Evolutionary conservation across 2,888 invertebrate species (phyloP).

Genomic region (Calliopum simillimum): DNA sequence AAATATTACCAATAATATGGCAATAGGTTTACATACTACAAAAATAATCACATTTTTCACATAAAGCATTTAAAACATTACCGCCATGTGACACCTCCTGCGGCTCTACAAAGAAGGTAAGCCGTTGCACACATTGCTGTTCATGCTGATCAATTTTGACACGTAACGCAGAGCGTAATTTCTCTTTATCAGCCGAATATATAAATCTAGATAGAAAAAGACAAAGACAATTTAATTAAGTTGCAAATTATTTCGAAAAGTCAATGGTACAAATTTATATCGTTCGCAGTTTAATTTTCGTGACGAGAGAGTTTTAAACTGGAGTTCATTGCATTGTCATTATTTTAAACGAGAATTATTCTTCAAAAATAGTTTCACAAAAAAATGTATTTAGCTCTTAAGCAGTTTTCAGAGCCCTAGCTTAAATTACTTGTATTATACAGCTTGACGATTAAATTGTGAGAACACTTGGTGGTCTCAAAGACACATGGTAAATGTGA

Average conservation of each 20-base stretch:
- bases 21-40: constrained; percentile 49
- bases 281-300: not conserved
- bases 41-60: constrained; percentile 60
- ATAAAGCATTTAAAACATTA: constrained; percentile 53
- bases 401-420: too few species aligned
- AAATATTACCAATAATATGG: not conserved
- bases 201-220: constrained; percentile 48
- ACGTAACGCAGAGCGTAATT: constrained; percentile 47
- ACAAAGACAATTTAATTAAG: not conserved
- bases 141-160: constrained; percentile 53
- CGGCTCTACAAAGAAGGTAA: constrained; percentile 59
- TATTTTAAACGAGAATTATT: too few species aligned
- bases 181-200: constrained; percentile 45
- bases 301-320: too few species aligned
- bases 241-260: not conserved
- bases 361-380: too few species aligned
- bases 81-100: constrained; percentile 18
- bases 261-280: not conserved
- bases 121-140: constrained; percentile 48
- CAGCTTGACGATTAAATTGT: too few species aligned
- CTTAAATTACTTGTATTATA: too few species aligned
- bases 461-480: too few species aligned
- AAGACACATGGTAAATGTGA: too few species aligned
- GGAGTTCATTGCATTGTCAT: too few species aligned
- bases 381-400: too few species aligned